Evolutionary conservation across 1,140 invertebrate species (phyloP), one percentile per base, ranked within the genome.

Genomic region (Drosophila miranda): DNA sequence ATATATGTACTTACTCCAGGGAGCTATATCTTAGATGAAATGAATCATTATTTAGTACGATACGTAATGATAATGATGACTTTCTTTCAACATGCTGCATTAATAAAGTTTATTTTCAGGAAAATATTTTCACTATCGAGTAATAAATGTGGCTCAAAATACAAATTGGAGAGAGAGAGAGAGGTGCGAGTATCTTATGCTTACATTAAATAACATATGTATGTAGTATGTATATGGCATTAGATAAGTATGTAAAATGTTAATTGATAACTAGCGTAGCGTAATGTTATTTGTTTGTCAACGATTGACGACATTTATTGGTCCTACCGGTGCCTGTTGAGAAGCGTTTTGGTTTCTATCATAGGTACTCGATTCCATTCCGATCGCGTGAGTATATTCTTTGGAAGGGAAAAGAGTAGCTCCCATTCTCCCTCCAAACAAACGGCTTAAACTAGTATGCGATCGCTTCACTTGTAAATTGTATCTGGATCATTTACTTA

Each of bases 341-440:
- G 50, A 68, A 68, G 64, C 64, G 64, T 67, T 68, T 68, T 67
- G 6, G 23, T 56, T 38, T 46, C 41, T 28, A 19, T 54, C 14
- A 68, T 48, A 68, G 64, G 64, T 68, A 68, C 64, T 67, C 43
- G 64, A 55, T 67, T 68, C 46, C 62, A 55, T 68, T 68, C 46
- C 62, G 28, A 67, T 68, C 43, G 38, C 51, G 26, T 64, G 23
- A 13, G 26, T 51, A 51, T 16, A 60, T 60, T 14, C 30, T 53
- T 38, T 28, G 45, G 8, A 26, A 26, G 6, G 50, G 14, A 14
- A 13, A 13, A 16, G 46, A 26, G 21, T 9, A 41, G 41, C 56
- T 58, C 23, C 21, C 11, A 19, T n/a, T 42, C 30, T 48, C 48
- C 34, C 51, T 21, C 3, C 19, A n/a, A 49, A 61, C 38, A 30